Conservation (phyloP, 2,113 vertebrate species). For the Lamprotornis superbus region DNA sequence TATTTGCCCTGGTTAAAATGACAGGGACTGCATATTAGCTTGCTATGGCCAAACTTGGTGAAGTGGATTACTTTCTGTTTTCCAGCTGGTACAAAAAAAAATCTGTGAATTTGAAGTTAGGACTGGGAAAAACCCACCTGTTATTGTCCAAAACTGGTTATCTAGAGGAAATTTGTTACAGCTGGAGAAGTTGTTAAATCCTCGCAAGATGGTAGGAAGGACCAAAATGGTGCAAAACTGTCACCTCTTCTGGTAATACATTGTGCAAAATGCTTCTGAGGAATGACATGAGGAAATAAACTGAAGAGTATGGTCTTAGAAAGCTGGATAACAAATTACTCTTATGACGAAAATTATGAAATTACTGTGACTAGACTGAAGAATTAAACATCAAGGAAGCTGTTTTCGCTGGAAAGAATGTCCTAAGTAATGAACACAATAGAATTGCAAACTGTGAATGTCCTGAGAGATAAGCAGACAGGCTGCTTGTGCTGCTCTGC, state of each 20-base stretch:
- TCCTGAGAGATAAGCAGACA: background rate
- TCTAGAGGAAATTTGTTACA: background rate
- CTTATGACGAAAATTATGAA: background rate
- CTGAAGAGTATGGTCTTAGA: background rate
- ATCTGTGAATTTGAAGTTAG: background rate
- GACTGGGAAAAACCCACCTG: accelerated
- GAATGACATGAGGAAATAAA: background rate
- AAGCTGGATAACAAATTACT: background rate
- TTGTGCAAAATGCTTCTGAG: background rate
- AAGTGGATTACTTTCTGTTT: background rate
- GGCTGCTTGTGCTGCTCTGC: background rate
- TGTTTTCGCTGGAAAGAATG: background rate
- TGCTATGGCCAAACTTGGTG: background rate
- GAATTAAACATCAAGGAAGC: background rate
- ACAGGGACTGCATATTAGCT: background rate
- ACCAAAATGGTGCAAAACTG: background rate
- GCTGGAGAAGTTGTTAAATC: background rate
- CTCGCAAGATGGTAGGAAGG: background rate
- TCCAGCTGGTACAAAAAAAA: background rate
- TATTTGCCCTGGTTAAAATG: background rate
- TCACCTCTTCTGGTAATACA: background rate
- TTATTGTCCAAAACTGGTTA: background rate
- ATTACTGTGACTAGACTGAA: background rate
- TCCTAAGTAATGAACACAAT: background rate
- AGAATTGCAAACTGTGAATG: background rate